Evolutionary conservation across 2,797 vertebrate species (phyloP), one percentile per base, ranked within the genome.

Genomic region (Galaxias olidus): DNA sequence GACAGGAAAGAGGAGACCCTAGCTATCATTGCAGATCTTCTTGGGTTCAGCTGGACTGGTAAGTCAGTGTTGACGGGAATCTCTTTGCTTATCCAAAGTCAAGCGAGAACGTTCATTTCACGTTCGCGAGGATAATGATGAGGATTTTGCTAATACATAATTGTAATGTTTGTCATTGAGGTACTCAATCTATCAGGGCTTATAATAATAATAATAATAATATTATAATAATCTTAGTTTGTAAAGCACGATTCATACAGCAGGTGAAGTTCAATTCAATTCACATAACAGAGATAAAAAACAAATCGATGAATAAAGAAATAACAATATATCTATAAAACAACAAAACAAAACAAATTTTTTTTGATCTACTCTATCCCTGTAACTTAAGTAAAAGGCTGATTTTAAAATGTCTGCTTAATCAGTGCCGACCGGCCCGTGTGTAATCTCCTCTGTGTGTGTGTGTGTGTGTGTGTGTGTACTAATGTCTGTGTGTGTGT

Each of bases 11-110:
- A 98, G 74, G 95, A 98, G 75, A 95, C 94, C 69, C 88, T 99
- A 84, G 92, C 96, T 60, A 94, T 97, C 72, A 93, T 98, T 79
- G 95, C 96, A 3, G 97, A 99, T 86, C 96, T 98, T 60, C 94
- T 99, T 68, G 97, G 97, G 80, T 99, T 98, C 92, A 99, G 97
- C 81, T 99, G 97, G 97, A 97, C 96, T 90, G 97, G 96, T 98
- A 91, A 87, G 87, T 14, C 30, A 30, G 6, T 30, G n/a, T n/a
- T n/a, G n/a, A n/a, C n/a, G 30, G 30, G 3, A 30, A 30, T 30
- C 6, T 30, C 6, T 6, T 30, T 30, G 30, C 30, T 6, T 30
- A 30, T 30, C 30, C 30, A 3, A 30, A 30, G 30, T 30, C 30
- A 30, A 30, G 30, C 30, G 6, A 30, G 30, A 30, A 30, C 6